Percentiles rank a stretch among this genome's conserved stretches.
These are phyloP conservation scores for Actinia tenebrosa DNA, from an alignment of 64 coral and sea anemone genomes.

Conservation along the genomic window DNA sequence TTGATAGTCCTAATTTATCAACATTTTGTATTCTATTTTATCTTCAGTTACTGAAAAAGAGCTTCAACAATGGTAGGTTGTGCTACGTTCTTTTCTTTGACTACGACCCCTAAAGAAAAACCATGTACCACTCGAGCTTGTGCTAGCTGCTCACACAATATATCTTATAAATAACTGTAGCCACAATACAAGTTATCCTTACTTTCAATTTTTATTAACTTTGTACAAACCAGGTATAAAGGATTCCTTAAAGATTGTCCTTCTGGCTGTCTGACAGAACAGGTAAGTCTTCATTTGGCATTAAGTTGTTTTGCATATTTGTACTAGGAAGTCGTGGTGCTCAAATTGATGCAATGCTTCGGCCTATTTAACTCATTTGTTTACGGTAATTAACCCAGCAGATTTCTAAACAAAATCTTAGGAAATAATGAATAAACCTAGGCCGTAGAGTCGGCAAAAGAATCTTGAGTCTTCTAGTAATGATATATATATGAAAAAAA, in stretches of 20 bases:
- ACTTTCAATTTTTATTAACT: neutral
- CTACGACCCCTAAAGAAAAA: neutral
- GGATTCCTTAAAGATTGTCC: slow-evolving; percentile 96
- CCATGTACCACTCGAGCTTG: neutral
- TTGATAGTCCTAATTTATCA: slow-evolving; percentile 15
- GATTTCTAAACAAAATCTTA: neutral
- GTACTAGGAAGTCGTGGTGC: neutral
- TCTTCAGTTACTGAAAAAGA: slow-evolving; percentile 94
- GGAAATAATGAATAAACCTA: neutral
- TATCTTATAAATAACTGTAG: neutral
- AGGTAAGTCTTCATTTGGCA: slow-evolving; percentile 36
- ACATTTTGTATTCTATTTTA: slow-evolving; percentile 11
- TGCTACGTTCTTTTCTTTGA: neutral
- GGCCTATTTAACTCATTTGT: neutral
- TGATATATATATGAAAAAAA: neutral
- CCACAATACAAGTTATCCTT: neutral
- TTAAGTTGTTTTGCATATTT: neutral
- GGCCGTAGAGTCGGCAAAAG: neutral
- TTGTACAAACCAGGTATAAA: slow-evolving; percentile 63
- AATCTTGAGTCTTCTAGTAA: neutral
- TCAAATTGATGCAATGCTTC: neutral
- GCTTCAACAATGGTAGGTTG: slow-evolving; percentile 87
- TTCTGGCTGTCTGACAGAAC: slow-evolving; percentile 80
- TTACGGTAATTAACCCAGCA: neutral
- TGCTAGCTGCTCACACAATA: neutral